Conservation (phyloP, 2,888 invertebrate genomes). For the Tachina lurida region DNA sequence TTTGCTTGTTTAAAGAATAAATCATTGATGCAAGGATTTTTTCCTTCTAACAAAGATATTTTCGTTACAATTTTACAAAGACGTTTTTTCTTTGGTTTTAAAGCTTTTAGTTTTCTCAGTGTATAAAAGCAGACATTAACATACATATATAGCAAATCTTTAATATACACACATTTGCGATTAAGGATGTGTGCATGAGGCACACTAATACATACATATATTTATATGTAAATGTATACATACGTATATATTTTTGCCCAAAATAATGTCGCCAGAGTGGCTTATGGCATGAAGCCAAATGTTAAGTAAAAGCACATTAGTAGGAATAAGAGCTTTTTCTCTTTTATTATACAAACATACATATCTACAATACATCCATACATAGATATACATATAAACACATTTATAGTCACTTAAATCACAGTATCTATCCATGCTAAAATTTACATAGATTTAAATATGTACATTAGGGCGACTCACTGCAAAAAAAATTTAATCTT, state of each 20-base stretch:
- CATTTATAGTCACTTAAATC: too few species aligned
- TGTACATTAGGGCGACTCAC: too few species aligned
- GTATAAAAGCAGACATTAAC: conserved; percentile 8
- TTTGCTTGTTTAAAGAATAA: too few species aligned
- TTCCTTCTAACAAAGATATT: too few species aligned
- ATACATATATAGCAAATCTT: neutral
- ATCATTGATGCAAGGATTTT: too few species aligned
- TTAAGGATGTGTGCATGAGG: conserved; percentile 3
- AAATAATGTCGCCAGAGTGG: conserved; percentile 69
- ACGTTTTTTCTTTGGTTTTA: too few species aligned
- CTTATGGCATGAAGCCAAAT: conserved; percentile 70
- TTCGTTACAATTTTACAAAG: too few species aligned
- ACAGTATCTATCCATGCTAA: too few species aligned
- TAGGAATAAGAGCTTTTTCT: conserved; percentile 52
- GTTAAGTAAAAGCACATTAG: conserved; percentile 65
- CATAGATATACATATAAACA: neutral
- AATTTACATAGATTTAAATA: too few species aligned
- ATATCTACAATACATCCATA: neutral
- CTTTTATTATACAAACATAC: conserved; percentile 16
- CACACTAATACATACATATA: conserved; percentile 1
- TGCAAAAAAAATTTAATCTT: too few species aligned
- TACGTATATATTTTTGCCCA: conserved; percentile 47
- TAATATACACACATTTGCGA: neutral
- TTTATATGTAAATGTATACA: conserved; percentile 9
- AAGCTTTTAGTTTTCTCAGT: too few species aligned